Base-by-base conservation (phyloP, 2,888 invertebrate genomes). In the Anthophora plumipes region DNA sequence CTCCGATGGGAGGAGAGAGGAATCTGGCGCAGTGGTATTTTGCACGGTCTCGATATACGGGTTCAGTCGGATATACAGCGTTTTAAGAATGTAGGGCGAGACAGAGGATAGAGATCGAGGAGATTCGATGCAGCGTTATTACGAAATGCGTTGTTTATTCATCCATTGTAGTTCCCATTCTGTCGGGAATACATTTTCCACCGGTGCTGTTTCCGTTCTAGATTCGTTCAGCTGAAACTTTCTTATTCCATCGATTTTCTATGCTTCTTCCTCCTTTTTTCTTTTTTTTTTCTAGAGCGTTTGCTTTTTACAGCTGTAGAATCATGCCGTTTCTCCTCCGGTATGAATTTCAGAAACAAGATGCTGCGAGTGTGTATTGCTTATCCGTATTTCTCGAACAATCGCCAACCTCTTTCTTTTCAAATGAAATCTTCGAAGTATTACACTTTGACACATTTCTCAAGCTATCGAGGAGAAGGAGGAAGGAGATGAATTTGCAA, bases 141-240 rank as follows among this genome's bases (percentile, higher is more conserved):
- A 66, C 41, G n/a, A 7, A 14, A 1, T 39, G 66, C 52, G 39
- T 66, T 66, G 50, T 64, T 37, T 64, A 37, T 52, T 66, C 50
- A 37, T 52, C 17, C 46, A 17, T 61, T 22, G 52, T 39, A 54
- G 61, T 69, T 31, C n/a, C 31, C 17, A 55, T 43, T 55, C 55
- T 31, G 11, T 7, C 3, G 17, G 41, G 25, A 25, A 43, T 5
- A 7, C 59, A 9, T 43, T 25, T 39, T 22, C 25, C n/a, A 6
- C 4, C 11, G 20, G 37, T 17, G 20, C 5, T 50, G 25, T 31
- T 25, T 25, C 60, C 70, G 50, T 25, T 50, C 25, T 17, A 0
- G 60, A 70, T 22, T 9, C 60, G 52, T 50, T 43, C 31, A 4
- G 8, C n/a, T 25, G 41, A 20, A 69, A 48, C 48, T 48, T 69